Percentiles rank a stretch among this genome's conserved stretches.
Conservation (phyloP, 1,140 invertebrate genomes). For the Drosophila ironensis region DNA sequence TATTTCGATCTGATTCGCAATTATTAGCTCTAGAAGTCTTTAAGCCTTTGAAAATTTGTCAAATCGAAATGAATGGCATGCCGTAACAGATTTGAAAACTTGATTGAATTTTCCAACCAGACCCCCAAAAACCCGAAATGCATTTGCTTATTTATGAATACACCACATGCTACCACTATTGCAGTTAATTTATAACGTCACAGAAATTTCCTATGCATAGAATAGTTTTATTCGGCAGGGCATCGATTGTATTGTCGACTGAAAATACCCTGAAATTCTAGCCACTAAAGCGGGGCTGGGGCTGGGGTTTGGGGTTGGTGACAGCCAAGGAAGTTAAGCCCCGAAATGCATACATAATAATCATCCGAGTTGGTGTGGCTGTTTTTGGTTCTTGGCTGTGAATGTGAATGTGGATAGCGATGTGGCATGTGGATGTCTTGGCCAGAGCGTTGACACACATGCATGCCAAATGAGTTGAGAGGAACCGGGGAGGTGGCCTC, state of each 20-base stretch:
- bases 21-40: no score
- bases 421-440: conserved; percentile 26
- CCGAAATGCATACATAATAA: conserved; percentile 43
- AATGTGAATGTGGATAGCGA: no score
- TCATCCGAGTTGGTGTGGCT: conserved; percentile 13
- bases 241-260: not conserved
- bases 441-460: conserved; percentile 50
- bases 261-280: not conserved
- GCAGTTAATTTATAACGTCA: no score
- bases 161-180: no score
- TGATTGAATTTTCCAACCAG: not conserved
- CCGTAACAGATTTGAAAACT: no score
- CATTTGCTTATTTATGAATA: no score
- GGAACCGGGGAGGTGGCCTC: not conserved
- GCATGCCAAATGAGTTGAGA: conserved; percentile 46
- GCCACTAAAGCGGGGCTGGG: not conserved
- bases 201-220: no score
- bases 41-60: no score
- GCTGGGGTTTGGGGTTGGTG: not conserved
- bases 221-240: no score
- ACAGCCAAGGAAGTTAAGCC: conserved; percentile 31
- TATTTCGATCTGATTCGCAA: no score
- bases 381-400: no score
- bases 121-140: not conserved
- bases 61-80: no score